phyloP scores from a whole-genome alignment of 92 coral and sea anemone genomes.

The Virgularia gustaviana region DNA sequence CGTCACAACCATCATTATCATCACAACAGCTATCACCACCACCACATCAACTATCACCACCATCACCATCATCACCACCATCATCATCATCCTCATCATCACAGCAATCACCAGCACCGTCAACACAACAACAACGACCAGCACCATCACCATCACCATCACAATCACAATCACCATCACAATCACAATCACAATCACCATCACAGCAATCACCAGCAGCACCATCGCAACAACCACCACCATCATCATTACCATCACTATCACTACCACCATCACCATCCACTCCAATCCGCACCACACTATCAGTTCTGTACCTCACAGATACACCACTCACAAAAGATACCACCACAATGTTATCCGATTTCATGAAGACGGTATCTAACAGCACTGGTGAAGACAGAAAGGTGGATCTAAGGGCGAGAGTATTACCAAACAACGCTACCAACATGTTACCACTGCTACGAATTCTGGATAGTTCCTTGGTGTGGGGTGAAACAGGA shows the following conservation, averaged over 20 bases:
- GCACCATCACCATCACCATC: too few relatives aligned
- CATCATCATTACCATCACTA: neutral
- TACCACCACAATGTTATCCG: neutral
- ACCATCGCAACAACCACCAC: neutral
- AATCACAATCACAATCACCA: neutral
- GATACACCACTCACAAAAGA: neutral
- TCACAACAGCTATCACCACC: too few relatives aligned
- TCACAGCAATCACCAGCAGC: too few relatives aligned
- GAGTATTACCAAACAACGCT: slow-evolving; percentile 7
- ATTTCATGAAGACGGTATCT: neutral
- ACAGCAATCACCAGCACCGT: too few relatives aligned
- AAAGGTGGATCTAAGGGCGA: neutral
- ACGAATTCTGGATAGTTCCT: neutral
- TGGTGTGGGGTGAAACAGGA: neutral
- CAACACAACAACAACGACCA: too few relatives aligned
- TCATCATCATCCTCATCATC: too few relatives aligned
- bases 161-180: too few relatives aligned
- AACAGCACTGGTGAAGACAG: neutral
- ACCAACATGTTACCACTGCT: neutral
- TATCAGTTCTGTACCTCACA: slow-evolving; percentile 13
- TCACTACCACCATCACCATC: neutral
- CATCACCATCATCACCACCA: too few relatives aligned
- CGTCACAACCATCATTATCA: too few relatives aligned
- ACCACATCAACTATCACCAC: too few relatives aligned
- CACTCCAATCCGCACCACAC: neutral